These are phyloP conservation scores for Tinea trinotella DNA, from an alignment of 2,888 invertebrate species.

Conservation along the genomic window DNA sequence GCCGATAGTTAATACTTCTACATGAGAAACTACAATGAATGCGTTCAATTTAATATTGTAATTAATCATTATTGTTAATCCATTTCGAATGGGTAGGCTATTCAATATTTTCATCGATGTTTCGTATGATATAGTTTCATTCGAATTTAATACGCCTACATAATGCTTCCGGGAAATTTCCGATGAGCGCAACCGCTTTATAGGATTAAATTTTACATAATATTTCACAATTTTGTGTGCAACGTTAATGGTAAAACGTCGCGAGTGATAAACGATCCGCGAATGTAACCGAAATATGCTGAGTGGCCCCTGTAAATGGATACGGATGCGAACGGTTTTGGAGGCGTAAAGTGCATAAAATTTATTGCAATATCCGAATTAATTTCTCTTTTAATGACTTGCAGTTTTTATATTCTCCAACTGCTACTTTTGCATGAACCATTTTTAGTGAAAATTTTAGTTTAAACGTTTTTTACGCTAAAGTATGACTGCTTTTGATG, in stretches of 20 bases:
- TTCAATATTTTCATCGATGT: conserved; percentile 11
- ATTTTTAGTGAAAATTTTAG: not conserved
- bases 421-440: not conserved
- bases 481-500: not conserved
- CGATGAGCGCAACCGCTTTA: conserved; percentile 15
- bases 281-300: conserved; percentile 46
- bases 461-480: not conserved
- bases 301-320: conserved; percentile 46
- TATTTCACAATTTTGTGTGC: conserved; percentile 42
- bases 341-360: conserved; percentile 18
- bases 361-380: conserved; percentile 16
- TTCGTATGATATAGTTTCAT: conserved; percentile 12
- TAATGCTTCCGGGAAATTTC: conserved; percentile 6
- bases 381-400: not conserved
- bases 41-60: not conserved
- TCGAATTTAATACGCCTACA: conserved; percentile 10
- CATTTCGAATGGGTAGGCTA: conserved; percentile 2
- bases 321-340: conserved; percentile 20
- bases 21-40: not conserved
- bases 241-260: conserved; percentile 35
- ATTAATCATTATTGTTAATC: conserved; percentile 13
- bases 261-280: conserved; percentile 40
- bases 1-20: not conserved
- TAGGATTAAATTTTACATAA: conserved; percentile 36
- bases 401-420: not conserved